Conservation (phyloP, 1,140 invertebrate species). For the Solenopsis fugax region DNA sequence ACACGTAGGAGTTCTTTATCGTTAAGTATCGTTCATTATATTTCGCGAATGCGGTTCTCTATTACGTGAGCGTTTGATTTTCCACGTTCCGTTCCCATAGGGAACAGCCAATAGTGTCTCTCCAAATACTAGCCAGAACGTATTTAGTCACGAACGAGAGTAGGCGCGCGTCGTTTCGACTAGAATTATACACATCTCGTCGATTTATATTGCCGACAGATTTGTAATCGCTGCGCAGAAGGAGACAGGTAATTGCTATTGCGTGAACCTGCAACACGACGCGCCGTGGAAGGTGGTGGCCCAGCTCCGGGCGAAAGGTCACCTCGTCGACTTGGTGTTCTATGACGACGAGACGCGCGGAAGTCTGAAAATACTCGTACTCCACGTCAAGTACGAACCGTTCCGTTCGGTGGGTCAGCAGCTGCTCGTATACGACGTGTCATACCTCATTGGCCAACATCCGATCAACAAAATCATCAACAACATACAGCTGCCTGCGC, state of each 20-base stretch:
- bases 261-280: slow-evolving; percentile 70
- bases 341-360: slow-evolving; percentile 53
- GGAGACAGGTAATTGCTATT: slow-evolving; percentile 77
- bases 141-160: slow-evolving; percentile 2
- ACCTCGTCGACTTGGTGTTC: slow-evolving; percentile 77
- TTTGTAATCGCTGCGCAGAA: slow-evolving; percentile 74
- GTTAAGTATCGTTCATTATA: not conserved
- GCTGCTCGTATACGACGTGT: slow-evolving; percentile 71
- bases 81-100: not conserved
- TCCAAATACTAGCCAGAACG: not conserved
- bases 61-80: not conserved
- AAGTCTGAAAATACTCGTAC: slow-evolving; percentile 70
- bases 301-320: slow-evolving; percentile 47
- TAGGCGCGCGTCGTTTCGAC: not conserved
- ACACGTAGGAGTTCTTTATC: not conserved
- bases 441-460: not conserved
- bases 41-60: not conserved
- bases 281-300: slow-evolving; percentile 68
- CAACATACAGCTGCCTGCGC: slow-evolving; percentile 51
- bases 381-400: slow-evolving; percentile 53
- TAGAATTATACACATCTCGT: slow-evolving; percentile 25
- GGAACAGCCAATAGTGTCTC: not conserved
- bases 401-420: slow-evolving; percentile 59
- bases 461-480: slow-evolving; percentile 25
- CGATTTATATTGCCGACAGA: slow-evolving; percentile 61